Conservation (phyloP, 37 sponge, comb jelly and placozoan genomes). For the Chondrilla cf. caribensis region DNA sequence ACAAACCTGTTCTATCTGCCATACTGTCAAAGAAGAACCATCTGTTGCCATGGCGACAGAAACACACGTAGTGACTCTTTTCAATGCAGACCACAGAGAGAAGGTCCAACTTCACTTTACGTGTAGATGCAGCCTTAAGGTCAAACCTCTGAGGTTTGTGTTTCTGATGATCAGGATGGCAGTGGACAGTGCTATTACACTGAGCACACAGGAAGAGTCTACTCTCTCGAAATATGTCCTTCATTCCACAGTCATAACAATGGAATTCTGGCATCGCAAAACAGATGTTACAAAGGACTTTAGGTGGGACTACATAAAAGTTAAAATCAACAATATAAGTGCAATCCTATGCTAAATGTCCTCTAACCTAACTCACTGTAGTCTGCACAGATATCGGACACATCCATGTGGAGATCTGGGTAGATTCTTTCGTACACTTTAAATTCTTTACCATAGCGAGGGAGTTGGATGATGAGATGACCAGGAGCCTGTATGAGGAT, state of each 20-base stretch:
- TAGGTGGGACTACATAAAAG: background rate
- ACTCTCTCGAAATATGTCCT: background rate
- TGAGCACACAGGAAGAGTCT: too few species aligned
- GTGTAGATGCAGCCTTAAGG: background rate
- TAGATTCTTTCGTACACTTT: constrained; percentile 54
- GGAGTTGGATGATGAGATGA: constrained; percentile 46
- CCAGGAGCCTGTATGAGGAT: constrained; percentile 24
- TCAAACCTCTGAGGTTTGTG: background rate
- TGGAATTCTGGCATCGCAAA: background rate
- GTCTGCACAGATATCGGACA: background rate
- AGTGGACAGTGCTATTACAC: background rate
- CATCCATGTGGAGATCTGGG: constrained; percentile 40
- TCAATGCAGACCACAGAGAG: constrained; percentile 65
- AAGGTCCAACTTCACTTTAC: constrained; percentile 17
- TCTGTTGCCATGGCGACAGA: constrained; percentile 16
- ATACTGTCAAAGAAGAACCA: constrained; percentile 81
- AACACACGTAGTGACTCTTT: constrained; percentile 76
- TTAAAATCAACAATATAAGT: background rate
- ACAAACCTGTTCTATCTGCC: constrained; percentile 61
- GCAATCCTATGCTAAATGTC: background rate
- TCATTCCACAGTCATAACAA: background rate
- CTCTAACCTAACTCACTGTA: constrained; percentile 4
- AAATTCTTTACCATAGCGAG: constrained; percentile 60
- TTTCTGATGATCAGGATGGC: background rate
- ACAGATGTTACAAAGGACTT: too few species aligned